Base-by-base conservation (phyloP, 2,113 vertebrate species). In the Clarias magur region DNA sequence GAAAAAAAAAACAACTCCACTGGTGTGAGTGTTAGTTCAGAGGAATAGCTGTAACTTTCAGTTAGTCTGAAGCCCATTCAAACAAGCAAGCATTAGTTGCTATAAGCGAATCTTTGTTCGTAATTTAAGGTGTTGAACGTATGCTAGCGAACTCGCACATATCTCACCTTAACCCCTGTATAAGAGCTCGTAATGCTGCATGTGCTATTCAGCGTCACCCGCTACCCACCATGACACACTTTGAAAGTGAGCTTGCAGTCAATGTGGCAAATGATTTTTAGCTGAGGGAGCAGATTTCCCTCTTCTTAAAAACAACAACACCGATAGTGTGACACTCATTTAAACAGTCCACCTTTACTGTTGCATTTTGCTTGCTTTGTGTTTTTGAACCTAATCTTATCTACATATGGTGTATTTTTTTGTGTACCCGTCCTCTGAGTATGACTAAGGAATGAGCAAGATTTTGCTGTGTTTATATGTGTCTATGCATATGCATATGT, bases 211-310 rank as follows among this genome's bases (percentile, higher is more conserved):
- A 38, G 27, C 15, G 7, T 15, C 53, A 63, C 60, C 72, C 67
- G 13, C 70, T 42, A 63, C 25, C 34, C 21, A 84, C 62, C 62
- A 87, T 87, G 86, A 83, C 86, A 84, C 86, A 87, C 81, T 78
- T 84, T 73, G 86, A 87, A 87, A 87, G 86, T 82, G 70, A 54
- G 67, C n/a, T 70, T 83, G 72, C 59, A 87, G 86, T 87, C 81
- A 83, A 4, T 87, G 81, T 84, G 72, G 86, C 60, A 79, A 21
- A 6, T 59, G 11, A 27, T 78, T 65, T 83, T 59, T 19, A 83
- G 86, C 72, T 79, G 82, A 84, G 63, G 21, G 42, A 68, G 81
- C 86, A 76, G 38, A 63, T 68, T 83, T 87, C 62, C n/a, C 42
- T 59, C 72, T 16, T 56, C 27, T 80, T 80, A 80, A 86, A 80